phyloP scores from a whole-genome alignment of 2,888 invertebrate species.

The Desoria tigrina region DNA sequence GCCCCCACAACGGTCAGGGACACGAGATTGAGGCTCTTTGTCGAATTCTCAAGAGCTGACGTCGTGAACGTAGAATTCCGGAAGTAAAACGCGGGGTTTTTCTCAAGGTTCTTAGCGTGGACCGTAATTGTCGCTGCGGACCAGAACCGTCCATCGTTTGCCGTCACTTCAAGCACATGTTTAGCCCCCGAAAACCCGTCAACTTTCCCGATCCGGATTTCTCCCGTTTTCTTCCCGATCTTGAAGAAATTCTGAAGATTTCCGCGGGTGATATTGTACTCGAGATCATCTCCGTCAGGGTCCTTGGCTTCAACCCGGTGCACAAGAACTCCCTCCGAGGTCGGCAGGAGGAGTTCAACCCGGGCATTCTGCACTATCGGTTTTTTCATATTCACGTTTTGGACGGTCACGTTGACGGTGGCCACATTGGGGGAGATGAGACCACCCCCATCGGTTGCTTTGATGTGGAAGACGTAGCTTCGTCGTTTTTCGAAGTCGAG shows the following conservation, averaged over 20 bases:
- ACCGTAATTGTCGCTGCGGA: slow-evolving; percentile 71
- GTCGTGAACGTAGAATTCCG: slow-evolving; percentile 78
- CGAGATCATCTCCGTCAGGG: slow-evolving; percentile 57
- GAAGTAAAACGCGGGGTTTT: slow-evolving; percentile 77
- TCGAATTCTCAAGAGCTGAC: slow-evolving; percentile 80
- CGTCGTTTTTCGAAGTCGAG: slow-evolving; percentile 77
- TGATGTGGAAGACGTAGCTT: slow-evolving; percentile 69
- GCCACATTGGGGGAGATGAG: slow-evolving; percentile 77
- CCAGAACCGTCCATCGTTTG: slow-evolving; percentile 81
- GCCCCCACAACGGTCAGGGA: slow-evolving; percentile 87
- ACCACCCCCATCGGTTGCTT: slow-evolving; percentile 77
- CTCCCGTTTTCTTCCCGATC: slow-evolving; percentile 68
- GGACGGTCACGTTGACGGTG: slow-evolving; percentile 73
- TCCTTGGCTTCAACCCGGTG: slow-evolving; percentile 49
- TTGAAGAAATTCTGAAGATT: slow-evolving; percentile 73
- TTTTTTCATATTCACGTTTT: slow-evolving; percentile 50
- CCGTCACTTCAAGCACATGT: slow-evolving; percentile 72
- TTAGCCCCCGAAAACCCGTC: slow-evolving; percentile 64
- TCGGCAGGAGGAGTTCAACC: slow-evolving; percentile 51
- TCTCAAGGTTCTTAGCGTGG: slow-evolving; percentile 66
- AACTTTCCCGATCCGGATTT: slow-evolving; percentile 67
- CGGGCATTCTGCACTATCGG: slow-evolving; percentile 43
- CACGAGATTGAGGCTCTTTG: slow-evolving; percentile 75
- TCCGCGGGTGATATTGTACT: slow-evolving; percentile 80
- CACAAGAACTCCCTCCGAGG: slow-evolving; percentile 48